Conservation (phyloP, 2,888 invertebrate genomes). For the Agrochola circellaris region DNA sequence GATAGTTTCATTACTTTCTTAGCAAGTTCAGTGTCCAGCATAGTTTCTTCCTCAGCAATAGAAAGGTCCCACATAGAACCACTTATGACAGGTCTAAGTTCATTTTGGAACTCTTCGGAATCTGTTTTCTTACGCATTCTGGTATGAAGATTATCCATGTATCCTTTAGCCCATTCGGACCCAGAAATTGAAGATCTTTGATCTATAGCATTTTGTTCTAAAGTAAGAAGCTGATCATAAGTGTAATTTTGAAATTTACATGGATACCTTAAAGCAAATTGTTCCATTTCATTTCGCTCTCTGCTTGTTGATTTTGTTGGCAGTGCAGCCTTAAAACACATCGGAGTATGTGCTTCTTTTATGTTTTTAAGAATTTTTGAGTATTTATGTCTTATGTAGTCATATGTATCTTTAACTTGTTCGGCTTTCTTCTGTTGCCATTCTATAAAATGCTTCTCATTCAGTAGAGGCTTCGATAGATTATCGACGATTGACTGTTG, state of each 20-base stretch:
- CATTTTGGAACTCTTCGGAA: constrained; percentile 86
- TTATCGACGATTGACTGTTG: constrained; percentile 81
- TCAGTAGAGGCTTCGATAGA: constrained; percentile 84
- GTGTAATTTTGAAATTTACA: constrained; percentile 83
- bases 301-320: constrained; percentile 66
- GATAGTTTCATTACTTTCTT: constrained; percentile 91
- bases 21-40: constrained; percentile 88
- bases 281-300: constrained; percentile 81
- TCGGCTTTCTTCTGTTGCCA: constrained; percentile 90
- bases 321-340: constrained; percentile 62
- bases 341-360: constrained; percentile 75
- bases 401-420: constrained; percentile 84
- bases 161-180: constrained; percentile 86
- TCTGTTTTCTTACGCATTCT: constrained; percentile 84
- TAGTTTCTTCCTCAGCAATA: constrained; percentile 87
- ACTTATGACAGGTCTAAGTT: constrained; percentile 87
- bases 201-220: constrained; percentile 79
- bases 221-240: constrained; percentile 81
- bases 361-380: constrained; percentile 81
- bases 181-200: constrained; percentile 76
- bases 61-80: constrained; percentile 89
- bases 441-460: constrained; percentile 88
- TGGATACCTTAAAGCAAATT: constrained; percentile 79
- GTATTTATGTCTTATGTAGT: constrained; percentile 83
- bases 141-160: constrained; percentile 86